A percentile compares a stretch with the other conserved stretches of the same genome.
phyloP scores from a whole-genome alignment of 1,140 invertebrate genomes.

The Ladona fulva region DNA sequence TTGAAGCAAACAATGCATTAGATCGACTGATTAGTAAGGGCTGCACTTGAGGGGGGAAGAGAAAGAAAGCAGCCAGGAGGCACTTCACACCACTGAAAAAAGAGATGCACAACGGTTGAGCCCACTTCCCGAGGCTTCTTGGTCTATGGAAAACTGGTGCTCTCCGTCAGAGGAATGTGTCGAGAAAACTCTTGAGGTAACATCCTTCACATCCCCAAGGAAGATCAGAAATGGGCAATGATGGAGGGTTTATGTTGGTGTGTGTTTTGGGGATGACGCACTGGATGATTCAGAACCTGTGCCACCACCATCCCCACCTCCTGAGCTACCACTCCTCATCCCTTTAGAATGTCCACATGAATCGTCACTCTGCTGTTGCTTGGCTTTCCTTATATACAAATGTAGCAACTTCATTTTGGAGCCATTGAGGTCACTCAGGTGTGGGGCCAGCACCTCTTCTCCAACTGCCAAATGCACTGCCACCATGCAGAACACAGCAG shows the following conservation, averaged over 20 bases:
- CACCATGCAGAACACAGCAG: slow-evolving; percentile 92
- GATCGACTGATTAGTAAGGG: too few relatives aligned
- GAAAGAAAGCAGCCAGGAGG: not conserved
- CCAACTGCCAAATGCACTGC: slow-evolving; percentile 79
- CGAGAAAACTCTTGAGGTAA: too few relatives aligned
- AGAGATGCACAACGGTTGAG: not conserved
- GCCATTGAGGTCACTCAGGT: slow-evolving; percentile 65
- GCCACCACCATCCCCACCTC: not conserved
- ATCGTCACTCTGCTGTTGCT: slow-evolving; percentile 30
- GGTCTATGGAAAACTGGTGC: too few relatives aligned
- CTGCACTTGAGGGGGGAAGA: too few relatives aligned
- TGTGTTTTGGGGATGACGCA: not conserved
- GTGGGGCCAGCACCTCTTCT: slow-evolving; percentile 68
- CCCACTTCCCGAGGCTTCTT: too few relatives aligned
- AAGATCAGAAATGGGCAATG: too few relatives aligned
- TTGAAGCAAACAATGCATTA: too few relatives aligned
- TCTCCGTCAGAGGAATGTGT: too few relatives aligned
- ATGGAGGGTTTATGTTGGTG: not conserved
- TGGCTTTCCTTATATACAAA: slow-evolving; percentile 59
- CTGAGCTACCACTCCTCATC: not conserved
- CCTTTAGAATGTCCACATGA: not conserved
- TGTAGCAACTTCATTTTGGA: slow-evolving; percentile 74
- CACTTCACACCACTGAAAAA: not conserved
- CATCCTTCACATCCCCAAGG: too few relatives aligned
- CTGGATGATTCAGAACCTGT: not conserved